Evolutionary conservation across 2,888 invertebrate genomes (phyloP), one percentile per base, ranked within the genome.

Genomic region (Callosobruchus maculatus): DNA sequence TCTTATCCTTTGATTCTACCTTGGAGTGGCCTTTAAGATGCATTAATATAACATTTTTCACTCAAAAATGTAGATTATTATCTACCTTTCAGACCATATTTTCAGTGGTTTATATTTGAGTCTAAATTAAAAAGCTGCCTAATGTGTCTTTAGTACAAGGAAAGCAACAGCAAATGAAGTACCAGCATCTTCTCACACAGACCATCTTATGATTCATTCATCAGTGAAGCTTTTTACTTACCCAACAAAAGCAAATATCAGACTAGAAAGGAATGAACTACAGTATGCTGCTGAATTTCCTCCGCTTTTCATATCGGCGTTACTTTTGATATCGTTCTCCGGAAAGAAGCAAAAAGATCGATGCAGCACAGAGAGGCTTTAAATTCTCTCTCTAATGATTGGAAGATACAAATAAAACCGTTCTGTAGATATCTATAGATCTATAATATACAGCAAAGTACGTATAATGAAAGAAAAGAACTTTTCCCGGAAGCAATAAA

Each of bases 401-500:
- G 73, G 71, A 74, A 74, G 70, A 72, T 70, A 73, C 72, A 74
- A 74, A 72, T 72, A 72, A 70, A 72, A 74, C 70, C 74, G 70
- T 74, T 72, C 68, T 31, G 30, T 31, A 72, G 49, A 69, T 72
- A 49, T 49, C 49, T 49, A 49, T 49, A 49, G 49, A 7, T 72
- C 70, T 74, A 70, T 71, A 67, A 68, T 71, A 70, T 74, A 74
- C 74, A 71, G 69, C 49, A 73, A 68, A 67, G 68, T 30, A 72
- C 30, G 67, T 68, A 72, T 74, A 74, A 70, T 71, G 74, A 73
- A 74, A 71, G 68, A 72, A 74, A 73, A 71, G 71, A 73, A 68
- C 71, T 75, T n/a, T 73, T 71, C 73, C 70, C 70, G 73, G 75
- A 69, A 71, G 72, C 70, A 75, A 75, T 75, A 73, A 75, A 75